Evolutionary conservation across 2,888 invertebrate species (phyloP), one percentile per base, ranked within the genome.

Genomic region (Acleris sparsana): DNA sequence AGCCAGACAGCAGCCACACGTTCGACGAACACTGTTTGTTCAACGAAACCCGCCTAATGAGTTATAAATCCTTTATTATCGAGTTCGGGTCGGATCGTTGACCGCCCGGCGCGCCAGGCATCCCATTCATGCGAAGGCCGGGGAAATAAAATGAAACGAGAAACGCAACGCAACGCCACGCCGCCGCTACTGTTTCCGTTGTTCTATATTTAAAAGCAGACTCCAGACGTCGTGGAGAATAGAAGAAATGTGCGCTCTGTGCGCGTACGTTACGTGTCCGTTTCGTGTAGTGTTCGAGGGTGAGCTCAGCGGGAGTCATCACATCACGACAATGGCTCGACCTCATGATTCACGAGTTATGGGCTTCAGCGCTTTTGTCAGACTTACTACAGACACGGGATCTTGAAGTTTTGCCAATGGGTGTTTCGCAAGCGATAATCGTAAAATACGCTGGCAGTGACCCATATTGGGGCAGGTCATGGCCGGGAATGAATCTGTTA

Each of bases 321-420:
- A 11, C 39, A 39, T 39, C 79, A 80, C 73, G 78, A 81, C 80
- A 79, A 82, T 80, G 77, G 73, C 73, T 76, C 75, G 71, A 73
- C 75, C 75, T 72, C 67, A 80, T 88, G 89, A 89, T 80, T 89
- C 89, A 87, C 82, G 69, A 70, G 69, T 67, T 71, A 67, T 64
- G 67, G 69, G 65, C 65, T 72, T 73, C 71, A 71, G 73, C 71
- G 72, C 79, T 80, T 76, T 83, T 83, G 82, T 85, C 83, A 89
- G 92, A 92, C 92, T 75, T 86, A 89, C 92, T 90, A 92, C 91
- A 92, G 92, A 92, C 91, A 82, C 76, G 69, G 80, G 76, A 81
- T 86, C 84, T 92, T 92, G 92, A 91, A 87, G 87, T 89, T 90
- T 87, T 92, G 92, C 92, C 92, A 92, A 91, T 89, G 83, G 77